Evolutionary conservation across 2,888 invertebrate genomes (phyloP).

Genomic region (Yponomeuta cagnagella): DNA sequence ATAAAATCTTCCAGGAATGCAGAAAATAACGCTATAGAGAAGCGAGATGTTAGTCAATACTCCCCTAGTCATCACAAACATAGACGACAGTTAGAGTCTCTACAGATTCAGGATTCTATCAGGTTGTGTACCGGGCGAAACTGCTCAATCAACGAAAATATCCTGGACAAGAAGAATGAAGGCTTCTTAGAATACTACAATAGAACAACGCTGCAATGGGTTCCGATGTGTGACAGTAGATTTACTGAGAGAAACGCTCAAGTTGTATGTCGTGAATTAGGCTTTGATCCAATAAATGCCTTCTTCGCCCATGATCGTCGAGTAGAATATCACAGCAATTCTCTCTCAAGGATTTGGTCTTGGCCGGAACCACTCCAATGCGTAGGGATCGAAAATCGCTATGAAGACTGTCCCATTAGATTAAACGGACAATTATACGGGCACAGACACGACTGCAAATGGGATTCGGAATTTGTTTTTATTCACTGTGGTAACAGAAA

Average conservation of each 20-base stretch:
- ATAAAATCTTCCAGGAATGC: slow-evolving; percentile 46
- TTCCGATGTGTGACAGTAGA: slow-evolving; percentile 95
- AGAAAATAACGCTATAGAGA: slow-evolving; percentile 53
- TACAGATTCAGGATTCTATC: slow-evolving; percentile 78
- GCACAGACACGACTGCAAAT: slow-evolving; percentile 88
- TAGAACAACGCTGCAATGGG: slow-evolving; percentile 95
- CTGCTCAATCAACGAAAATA: slow-evolving; percentile 76
- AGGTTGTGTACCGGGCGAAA: slow-evolving; percentile 86
- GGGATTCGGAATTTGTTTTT: slow-evolving; percentile 95
- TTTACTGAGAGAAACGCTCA: slow-evolving; percentile 98
- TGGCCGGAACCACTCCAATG: slow-evolving; percentile 96
- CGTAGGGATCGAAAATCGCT: slow-evolving; percentile 82
- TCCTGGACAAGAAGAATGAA: slow-evolving; percentile 75
- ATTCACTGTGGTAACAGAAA: slow-evolving; percentile 90
- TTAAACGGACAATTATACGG: slow-evolving; percentile 93
- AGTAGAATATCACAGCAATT: slow-evolving; percentile 92
- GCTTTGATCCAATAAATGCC: slow-evolving; percentile 91
- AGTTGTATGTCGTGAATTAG: slow-evolving; percentile 95
- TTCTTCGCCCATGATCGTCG: slow-evolving; percentile 90
- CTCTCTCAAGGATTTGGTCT: slow-evolving; percentile 90
- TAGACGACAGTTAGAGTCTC: slow-evolving; percentile 73
- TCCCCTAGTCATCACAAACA: slow-evolving; percentile 47
- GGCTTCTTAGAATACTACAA: slow-evolving; percentile 98
- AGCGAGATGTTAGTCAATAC: slow-evolving; percentile 56
- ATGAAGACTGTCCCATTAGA: slow-evolving; percentile 90